Percentiles rank a stretch among this genome's conserved stretches.
phyloP scores from a whole-genome alignment of 30 jellyfish, hydroid and myxozoan genomes.

The Pelagia noctiluca region DNA sequence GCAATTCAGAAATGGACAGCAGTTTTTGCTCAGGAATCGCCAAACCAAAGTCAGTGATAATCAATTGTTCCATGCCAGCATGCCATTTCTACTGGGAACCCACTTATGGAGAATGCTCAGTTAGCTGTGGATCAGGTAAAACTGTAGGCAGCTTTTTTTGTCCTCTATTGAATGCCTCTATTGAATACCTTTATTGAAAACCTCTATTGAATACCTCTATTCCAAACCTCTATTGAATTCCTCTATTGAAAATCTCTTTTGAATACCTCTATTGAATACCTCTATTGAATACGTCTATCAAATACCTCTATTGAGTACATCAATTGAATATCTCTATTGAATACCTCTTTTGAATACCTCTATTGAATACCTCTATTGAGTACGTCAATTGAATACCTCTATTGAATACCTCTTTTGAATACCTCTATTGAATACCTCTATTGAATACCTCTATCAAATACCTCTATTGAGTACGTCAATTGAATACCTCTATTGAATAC shows the following conservation, averaged over 20 bases:
- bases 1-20: slow-evolving; percentile 34
- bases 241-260: not conserved
- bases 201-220: not conserved
- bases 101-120: slow-evolving; percentile 70
- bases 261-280: not conserved
- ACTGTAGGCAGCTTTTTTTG: not conserved
- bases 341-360: not conserved
- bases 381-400: too few species aligned
- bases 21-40: slow-evolving; percentile 46
- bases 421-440: too few species aligned
- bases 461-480: too few species aligned
- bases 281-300: not conserved
- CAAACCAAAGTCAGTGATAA: slow-evolving; percentile 60
- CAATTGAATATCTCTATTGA: too few species aligned
- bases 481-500: too few species aligned
- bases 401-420: too few species aligned
- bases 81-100: slow-evolving; percentile 77
- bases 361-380: not conserved
- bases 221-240: not conserved
- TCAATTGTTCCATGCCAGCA: slow-evolving; percentile 43
- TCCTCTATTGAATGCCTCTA: not conserved
- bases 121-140: slow-evolving; percentile 88
- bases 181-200: not conserved
- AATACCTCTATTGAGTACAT: not conserved
- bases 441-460: too few species aligned